Conservation (phyloP, 2,797 vertebrate genomes). For the Dermochelys coriacea region DNA sequence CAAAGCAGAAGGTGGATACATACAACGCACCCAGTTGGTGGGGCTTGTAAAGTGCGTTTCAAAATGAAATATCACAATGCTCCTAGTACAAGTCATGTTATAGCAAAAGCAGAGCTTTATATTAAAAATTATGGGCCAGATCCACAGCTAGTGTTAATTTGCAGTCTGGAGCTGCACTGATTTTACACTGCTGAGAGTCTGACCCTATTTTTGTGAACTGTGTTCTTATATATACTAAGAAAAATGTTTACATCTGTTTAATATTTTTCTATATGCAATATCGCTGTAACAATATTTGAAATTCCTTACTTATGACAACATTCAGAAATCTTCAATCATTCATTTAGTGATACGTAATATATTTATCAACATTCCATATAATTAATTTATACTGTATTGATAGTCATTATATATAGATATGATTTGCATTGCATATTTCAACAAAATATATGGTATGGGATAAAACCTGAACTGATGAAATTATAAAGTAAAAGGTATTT, state of each 20-base stretch:
- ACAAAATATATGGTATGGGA: not conserved
- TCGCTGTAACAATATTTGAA: not conserved
- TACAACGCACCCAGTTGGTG: not conserved
- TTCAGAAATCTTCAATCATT: not conserved
- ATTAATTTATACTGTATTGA: not conserved
- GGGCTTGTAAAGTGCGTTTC: not conserved
- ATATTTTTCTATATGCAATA: not conserved
- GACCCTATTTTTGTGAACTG: not conserved
- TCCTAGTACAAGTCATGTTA: not conserved
- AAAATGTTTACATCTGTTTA: not conserved
- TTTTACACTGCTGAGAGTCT: not conserved
- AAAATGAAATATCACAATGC: not conserved
- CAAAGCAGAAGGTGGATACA: constrained; percentile 8
- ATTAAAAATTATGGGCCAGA: not conserved
- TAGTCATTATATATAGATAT: not conserved
- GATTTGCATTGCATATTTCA: not conserved
- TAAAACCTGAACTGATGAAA: not conserved
- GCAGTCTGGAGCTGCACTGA: not conserved
- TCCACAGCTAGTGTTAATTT: not conserved
- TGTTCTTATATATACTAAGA: rapidly evolving
- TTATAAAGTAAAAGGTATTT: not conserved
- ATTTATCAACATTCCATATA: not conserved
- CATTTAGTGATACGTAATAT: not conserved
- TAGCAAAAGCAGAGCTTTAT: not conserved
- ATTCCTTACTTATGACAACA: not conserved